Evolutionary conservation across 2,888 invertebrate species (phyloP), one percentile per base, ranked within the genome.

Genomic region (Ptycholaimellus sp.): DNA sequence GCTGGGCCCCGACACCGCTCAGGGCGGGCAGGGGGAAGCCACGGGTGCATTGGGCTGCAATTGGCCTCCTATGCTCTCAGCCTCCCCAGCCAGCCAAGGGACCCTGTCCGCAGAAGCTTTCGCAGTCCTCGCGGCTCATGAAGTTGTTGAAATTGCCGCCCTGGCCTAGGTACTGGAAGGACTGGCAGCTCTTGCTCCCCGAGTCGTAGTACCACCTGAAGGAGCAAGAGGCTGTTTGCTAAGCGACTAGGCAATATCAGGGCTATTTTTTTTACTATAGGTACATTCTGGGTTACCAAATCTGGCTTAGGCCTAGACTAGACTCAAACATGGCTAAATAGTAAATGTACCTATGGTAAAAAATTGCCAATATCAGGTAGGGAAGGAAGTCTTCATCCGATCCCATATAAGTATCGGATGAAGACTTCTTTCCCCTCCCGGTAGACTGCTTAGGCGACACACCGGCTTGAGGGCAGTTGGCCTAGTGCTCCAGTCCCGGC

Each of bases 101-200:
- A 42, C 46, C 33, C 27, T 33, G 38, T 1, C 44, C 42, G 35
- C 52, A 53, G 36, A 43, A 53, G 5, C 44, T 39, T 13, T 40
- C 27, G 37, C 52, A 53, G 11, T 45, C 45, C 18, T 45, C 34
- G 23, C 46, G 45, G 1, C 43, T 37, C 2, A 37, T 41, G 39
- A 51, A 53, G 35, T 52, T 52, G 40, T 53, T 53, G 42, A 48
- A 52, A 30, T 53, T 52, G 7, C 52, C 52, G 5, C 51, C 52
- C 39, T 50, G 51, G 14, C 50, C 51, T 14, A 40, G 39, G 34
- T 47, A 53, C 16, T 46, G 46, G 42, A 53, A 53, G 3, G 43
- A 35, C 22, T 44, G 40, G 34, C 52, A 53, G 7, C 38, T 37
- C 7, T 44, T 32, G 1, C 33, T 37, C 9, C 35, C 37, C 7